Percentiles rank a stretch among this genome's conserved stretches.
Evolutionary conservation across 2,888 invertebrate species (phyloP).

Genomic region (Drosophila longiperda): DNA sequence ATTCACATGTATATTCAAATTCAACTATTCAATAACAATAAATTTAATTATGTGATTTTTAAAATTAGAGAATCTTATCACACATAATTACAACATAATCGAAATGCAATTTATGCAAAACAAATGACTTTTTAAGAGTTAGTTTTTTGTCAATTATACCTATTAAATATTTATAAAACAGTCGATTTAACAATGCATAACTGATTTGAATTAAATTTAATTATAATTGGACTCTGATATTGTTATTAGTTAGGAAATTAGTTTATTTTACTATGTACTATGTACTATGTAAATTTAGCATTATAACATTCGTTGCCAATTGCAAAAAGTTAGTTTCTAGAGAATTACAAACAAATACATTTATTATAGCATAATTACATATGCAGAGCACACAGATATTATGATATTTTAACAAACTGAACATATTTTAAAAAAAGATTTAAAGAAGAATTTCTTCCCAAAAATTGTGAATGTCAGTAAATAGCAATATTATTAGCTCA

Average conservation of each 20-base stretch:
- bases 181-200: neutral
- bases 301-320: conserved; percentile 24
- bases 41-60: neutral
- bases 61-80: neutral
- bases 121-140: neutral
- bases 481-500: neutral
- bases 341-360: conserved; percentile 32
- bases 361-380: conserved; percentile 42
- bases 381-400: conserved; percentile 4
- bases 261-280: neutral
- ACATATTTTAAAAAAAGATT: conserved; percentile 9
- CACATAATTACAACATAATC: neutral
- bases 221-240: neutral
- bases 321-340: conserved; percentile 7
- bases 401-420: conserved; percentile 48
- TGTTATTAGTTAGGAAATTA: neutral
- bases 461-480: neutral
- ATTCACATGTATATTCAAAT: neutral
- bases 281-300: neutral
- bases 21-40: neutral
- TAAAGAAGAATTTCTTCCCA: conserved; percentile 13
- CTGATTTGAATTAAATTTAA: neutral
- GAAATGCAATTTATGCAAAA: neutral
- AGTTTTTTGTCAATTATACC: neutral
- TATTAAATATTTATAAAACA: neutral